Evolutionary conservation across 2,113 vertebrate species (phyloP), one percentile per base, ranked within the genome.

Genomic region (Erinaceus europaeus): DNA sequence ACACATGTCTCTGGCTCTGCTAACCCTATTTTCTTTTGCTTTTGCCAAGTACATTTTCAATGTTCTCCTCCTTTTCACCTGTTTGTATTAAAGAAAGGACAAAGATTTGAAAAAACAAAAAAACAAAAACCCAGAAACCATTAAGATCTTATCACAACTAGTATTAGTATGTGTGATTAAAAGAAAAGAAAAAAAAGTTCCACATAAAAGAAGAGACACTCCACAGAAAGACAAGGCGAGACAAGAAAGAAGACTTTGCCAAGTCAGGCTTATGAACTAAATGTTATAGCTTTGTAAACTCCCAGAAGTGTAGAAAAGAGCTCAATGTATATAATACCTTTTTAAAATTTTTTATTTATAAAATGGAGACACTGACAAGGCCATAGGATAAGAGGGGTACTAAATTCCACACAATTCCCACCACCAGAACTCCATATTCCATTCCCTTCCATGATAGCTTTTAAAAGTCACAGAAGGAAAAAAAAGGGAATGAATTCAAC

Each of bases 391-490:
- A n/a, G n/a, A n/a, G n/a, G n/a, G n/a, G n/a, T n/a, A n/a, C n/a
- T n/a, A n/a, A n/a, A n/a, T n/a, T n/a, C n/a, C n/a, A n/a, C n/a
- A n/a, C n/a, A n/a, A n/a, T n/a, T n/a, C n/a, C n/a, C n/a, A n/a
- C n/a, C n/a, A n/a, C n/a, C n/a, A n/a, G n/a, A n/a, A n/a, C n/a
- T n/a, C n/a, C n/a, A n/a, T n/a, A n/a, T n/a, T n/a, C n/a, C n/a
- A n/a, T n/a, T n/a, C n/a, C n/a, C n/a, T n/a, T n/a, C n/a, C n/a
- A n/a, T n/a, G n/a, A n/a, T n/a, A n/a, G 92, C 79, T 95, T 97
- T 91, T 83, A 94, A 93, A 97, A 96, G 85, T 89, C 91, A 94
- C 90, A 86, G 91, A 95, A 95, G 64, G 78, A 95, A 95, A 93
- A 21, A 95, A 93, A 21, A 76, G 12, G 57, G 96, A 95, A 96